Base-by-base conservation (phyloP, 2,888 invertebrate species). In the Dolomedes plantarius region DNA sequence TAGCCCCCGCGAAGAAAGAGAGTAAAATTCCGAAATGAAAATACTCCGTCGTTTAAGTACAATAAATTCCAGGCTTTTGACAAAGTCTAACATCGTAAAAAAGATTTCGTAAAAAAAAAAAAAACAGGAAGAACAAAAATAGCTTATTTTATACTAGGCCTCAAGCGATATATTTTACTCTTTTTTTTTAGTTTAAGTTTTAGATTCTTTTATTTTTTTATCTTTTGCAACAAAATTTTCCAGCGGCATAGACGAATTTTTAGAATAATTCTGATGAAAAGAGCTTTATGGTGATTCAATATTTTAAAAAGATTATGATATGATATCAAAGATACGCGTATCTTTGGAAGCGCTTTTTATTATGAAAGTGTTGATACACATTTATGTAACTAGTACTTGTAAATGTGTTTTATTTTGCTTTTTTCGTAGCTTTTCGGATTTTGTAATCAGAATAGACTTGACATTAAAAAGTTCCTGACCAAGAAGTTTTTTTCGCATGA, bases 21-120 rank as follows among this genome's bases (percentile, higher is more conserved):
- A 23, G 56, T 56, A 23, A 56, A 46, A 56, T 56, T 23, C 23
- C 23, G 23, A 56, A 56, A 56, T 56, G 16, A 56, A 56, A 56
- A 56, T 56, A 56, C 3, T 56, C 3, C 11, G 3, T 46, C 2
- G 46, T 11, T 2, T 56, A 56, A 23, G 56, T 56, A 56, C 56
- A 56, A 56, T 56, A 56, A 56, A 56, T 56, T 56, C 56, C 1
- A 16, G 56, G 56, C 56, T 56, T 56, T 56, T 56, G 19, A 56
- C 56, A 23, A 19, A 56, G 23, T 56, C 56, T 56, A 56, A 56
- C 56, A 56, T 56, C 19, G 23, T 56, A 56, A 56, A 56, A n/a
- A 56, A 56, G 56, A 56, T 56, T 56, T 23, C 16, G 3, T 46
- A 19, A 23, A 56, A 56, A 23, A n/a, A n/a, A n/a, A n/a, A n/a